A percentile compares a stretch with the other conserved stretches of the same genome.
These are phyloP conservation scores for Drosophila pegasa DNA, from an alignment of 2,888 invertebrate genomes.

Conservation along the genomic window DNA sequence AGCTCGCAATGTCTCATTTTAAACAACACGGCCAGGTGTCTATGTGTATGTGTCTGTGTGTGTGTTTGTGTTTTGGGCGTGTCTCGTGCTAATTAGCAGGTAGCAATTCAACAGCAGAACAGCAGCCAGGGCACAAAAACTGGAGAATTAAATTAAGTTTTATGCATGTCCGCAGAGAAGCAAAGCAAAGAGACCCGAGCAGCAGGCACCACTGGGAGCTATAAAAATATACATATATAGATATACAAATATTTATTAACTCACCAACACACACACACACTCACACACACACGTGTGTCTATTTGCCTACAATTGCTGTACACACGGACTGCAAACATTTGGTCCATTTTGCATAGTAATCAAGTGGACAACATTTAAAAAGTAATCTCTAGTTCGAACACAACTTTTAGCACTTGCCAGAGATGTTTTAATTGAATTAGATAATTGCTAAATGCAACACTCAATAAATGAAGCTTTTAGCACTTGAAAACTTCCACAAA, in stretches of 20 bases:
- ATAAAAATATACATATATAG: not conserved
- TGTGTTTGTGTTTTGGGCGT: slow-evolving; percentile 17
- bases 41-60: not conserved
- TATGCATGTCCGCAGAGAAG: slow-evolving; percentile 7
- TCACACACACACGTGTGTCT: not conserved
- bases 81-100: slow-evolving; percentile 40
- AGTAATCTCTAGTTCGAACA: not conserved
- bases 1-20: slow-evolving; percentile 15
- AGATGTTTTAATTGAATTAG: not conserved
- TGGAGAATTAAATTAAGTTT: slow-evolving; percentile 50
- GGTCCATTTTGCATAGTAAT: not conserved
- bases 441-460: not conserved
- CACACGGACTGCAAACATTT: not conserved
- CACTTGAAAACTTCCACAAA: not conserved
- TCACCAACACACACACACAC: not conserved
- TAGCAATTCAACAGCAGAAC: slow-evolving; percentile 23
- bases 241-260: not conserved
- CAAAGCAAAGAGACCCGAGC: slow-evolving; percentile 6
- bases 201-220: slow-evolving; percentile 8
- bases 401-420: not conserved
- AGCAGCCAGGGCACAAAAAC: slow-evolving; percentile 21
- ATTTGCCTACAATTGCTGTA: slow-evolving; percentile 1
- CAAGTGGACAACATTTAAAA: slow-evolving; percentile 9
- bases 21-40: not conserved
- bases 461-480: too few species aligned